A percentile compares a stretch with the other conserved stretches of the same genome.
Evolutionary conservation across 2,797 vertebrate species (phyloP).

Genomic region (Leptoclinus maculatus): DNA sequence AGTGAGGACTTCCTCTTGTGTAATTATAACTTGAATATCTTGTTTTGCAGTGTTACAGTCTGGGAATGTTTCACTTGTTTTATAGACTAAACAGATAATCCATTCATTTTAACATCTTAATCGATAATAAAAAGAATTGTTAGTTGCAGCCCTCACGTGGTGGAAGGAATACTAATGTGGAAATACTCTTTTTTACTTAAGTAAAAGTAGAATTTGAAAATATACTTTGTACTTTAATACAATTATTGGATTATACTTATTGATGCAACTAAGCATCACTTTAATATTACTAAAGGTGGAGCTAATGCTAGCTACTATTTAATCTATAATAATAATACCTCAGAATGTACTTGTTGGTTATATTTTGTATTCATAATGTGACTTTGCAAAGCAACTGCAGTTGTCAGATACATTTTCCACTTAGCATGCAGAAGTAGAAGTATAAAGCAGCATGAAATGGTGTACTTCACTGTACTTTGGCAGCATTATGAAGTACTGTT

Average conservation of each 20-base stretch:
- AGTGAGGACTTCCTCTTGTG: not conserved
- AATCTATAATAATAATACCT: not conserved
- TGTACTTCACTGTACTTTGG: not conserved
- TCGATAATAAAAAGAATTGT: too few species aligned
- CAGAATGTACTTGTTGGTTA: not conserved
- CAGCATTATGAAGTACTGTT: not conserved
- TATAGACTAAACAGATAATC: not conserved
- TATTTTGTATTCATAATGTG: not conserved
- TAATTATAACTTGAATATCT: not conserved
- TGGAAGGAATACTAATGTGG: not conserved
- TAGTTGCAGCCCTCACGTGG: not conserved
- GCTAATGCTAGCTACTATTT: not conserved
- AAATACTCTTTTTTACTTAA: not conserved
- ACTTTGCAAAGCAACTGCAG: not conserved
- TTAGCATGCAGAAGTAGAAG: too few species aligned
- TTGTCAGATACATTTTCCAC: not conserved
- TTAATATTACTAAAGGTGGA: not conserved
- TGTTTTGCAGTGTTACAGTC: not conserved
- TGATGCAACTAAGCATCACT: not conserved
- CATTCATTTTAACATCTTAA: not conserved
- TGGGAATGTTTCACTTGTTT: not conserved
- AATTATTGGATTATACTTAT: not conserved
- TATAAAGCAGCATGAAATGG: not conserved
- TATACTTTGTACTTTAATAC: not conserved
- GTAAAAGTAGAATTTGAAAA: not conserved